Percentiles rank a stretch among this genome's conserved stretches.
Evolutionary conservation across 2,888 invertebrate species (phyloP).

Genomic region (Synergus gifuensis): DNA sequence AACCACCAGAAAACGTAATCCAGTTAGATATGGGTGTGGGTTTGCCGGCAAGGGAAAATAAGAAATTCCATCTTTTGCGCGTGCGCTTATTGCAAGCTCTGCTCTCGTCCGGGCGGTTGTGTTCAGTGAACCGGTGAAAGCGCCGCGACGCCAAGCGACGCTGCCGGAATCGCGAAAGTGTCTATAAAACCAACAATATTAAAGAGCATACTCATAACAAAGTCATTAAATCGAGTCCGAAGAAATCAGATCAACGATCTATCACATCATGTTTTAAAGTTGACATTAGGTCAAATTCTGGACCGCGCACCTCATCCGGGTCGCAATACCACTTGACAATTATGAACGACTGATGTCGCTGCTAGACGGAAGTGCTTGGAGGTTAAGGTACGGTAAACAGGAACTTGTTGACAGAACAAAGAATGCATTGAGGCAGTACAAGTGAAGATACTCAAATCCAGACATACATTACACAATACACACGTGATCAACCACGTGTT

Average conservation of each 20-base stretch:
- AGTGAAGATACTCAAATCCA: background rate
- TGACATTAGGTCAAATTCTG: background rate
- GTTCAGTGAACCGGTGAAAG: conserved; percentile 58
- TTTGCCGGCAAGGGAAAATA: conserved; percentile 41
- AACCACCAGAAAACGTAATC: conserved; percentile 21
- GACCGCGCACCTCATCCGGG: background rate
- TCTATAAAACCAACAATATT: background rate
- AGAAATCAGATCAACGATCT: too few species aligned
- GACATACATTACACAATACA: too few species aligned
- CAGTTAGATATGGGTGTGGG: conserved; percentile 28
- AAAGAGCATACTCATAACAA: background rate
- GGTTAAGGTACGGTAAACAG: conserved; percentile 33
- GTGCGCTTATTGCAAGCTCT: conserved; percentile 41
- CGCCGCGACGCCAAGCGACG: conserved; percentile 50
- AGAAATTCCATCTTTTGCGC: conserved; percentile 42
- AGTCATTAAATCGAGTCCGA: background rate
- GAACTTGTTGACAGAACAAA: background rate
- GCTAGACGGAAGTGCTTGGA: conserved; percentile 17
- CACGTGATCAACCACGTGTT: conserved; percentile 24
- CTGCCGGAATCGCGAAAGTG: conserved; percentile 19
- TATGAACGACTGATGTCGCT: conserved; percentile 40
- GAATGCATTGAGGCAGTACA: background rate
- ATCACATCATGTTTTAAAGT: background rate
- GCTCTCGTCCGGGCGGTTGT: conserved; percentile 45
- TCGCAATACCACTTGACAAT: conserved; percentile 1